These are phyloP conservation scores for Ctenochaetus hawaiiensis DNA, from an alignment of 2,797 vertebrate species.

Conservation along the genomic window DNA sequence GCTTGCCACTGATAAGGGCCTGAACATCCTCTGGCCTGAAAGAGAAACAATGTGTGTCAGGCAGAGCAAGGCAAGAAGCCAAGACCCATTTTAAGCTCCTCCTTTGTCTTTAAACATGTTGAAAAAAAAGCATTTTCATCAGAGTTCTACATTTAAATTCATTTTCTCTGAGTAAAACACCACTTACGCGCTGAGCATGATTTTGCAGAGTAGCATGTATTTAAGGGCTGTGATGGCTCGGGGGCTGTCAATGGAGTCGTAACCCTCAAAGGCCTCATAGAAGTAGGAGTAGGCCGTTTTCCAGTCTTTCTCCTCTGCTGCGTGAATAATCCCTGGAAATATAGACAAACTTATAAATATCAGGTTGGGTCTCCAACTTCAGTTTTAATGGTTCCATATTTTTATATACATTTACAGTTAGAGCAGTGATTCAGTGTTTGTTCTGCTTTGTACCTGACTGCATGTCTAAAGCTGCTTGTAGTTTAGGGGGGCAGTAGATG, in stretches of 20 bases:
- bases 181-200: slow-evolving; percentile 95
- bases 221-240: slow-evolving; percentile 97
- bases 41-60: background rate
- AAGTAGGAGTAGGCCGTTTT: slow-evolving; percentile 99
- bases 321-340: slow-evolving; percentile 94
- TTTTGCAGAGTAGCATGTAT: slow-evolving; percentile 99
- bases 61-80: too few relatives aligned
- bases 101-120: too few relatives aligned
- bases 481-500: slow-evolving; percentile 98
- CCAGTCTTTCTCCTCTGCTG: slow-evolving; percentile 99
- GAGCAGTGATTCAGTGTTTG: too few relatives aligned
- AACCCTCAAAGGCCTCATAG: slow-evolving; percentile 98
- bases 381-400: too few relatives aligned
- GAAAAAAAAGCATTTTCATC: background rate
- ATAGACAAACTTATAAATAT: background rate
- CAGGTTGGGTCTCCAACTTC: too few relatives aligned
- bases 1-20: slow-evolving; percentile 95
- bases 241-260: slow-evolving; percentile 96
- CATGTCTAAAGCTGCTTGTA: slow-evolving; percentile 99
- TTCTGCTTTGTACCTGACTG: slow-evolving; percentile 90
- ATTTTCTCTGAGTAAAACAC: too few relatives aligned
- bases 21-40: slow-evolving; percentile 97
- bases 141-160: too few relatives aligned
- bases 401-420: too few relatives aligned
- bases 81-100: too few relatives aligned